Evolutionary conservation across 2,797 vertebrate species (phyloP).

Genomic region (Trachops cirrhosus): DNA sequence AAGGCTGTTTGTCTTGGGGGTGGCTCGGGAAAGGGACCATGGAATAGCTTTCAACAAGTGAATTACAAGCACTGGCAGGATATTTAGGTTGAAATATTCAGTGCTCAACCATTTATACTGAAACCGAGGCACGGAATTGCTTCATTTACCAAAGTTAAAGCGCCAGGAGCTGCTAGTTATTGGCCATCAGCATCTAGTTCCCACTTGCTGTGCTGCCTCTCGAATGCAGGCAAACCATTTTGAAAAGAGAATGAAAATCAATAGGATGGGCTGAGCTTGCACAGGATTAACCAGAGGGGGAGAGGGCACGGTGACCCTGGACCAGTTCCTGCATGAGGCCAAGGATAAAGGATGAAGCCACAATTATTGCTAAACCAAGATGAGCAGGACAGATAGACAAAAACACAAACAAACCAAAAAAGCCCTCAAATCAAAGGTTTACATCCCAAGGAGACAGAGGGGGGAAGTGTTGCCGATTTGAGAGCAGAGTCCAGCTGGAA

Average conservation of each 20-base stretch:
- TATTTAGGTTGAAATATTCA: not conserved
- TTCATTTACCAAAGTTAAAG: not conserved
- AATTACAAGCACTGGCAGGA: not conserved
- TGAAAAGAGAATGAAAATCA: constrained; percentile 9
- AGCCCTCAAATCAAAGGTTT: not conserved
- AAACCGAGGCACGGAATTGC: not conserved
- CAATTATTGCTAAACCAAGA: not conserved
- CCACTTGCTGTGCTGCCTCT: not conserved
- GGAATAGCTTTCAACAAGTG: not conserved
- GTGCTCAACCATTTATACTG: not conserved
- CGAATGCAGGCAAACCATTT: not conserved
- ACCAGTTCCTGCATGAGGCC: not conserved
- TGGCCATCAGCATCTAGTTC: not conserved
- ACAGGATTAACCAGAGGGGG: not conserved
- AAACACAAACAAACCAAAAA: not conserved
- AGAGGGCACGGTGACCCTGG: not conserved
- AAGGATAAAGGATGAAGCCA: not conserved
- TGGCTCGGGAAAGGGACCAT: not conserved
- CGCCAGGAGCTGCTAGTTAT: not conserved
- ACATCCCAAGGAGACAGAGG: not conserved
- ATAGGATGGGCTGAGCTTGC: not conserved
- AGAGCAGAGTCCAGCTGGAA: not conserved
- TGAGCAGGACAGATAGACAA: not conserved
- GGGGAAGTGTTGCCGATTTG: not conserved
- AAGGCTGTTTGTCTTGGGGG: not conserved